Conservation (phyloP, 2,113 vertebrate species). For the Galeopterus variegatus region DNA sequence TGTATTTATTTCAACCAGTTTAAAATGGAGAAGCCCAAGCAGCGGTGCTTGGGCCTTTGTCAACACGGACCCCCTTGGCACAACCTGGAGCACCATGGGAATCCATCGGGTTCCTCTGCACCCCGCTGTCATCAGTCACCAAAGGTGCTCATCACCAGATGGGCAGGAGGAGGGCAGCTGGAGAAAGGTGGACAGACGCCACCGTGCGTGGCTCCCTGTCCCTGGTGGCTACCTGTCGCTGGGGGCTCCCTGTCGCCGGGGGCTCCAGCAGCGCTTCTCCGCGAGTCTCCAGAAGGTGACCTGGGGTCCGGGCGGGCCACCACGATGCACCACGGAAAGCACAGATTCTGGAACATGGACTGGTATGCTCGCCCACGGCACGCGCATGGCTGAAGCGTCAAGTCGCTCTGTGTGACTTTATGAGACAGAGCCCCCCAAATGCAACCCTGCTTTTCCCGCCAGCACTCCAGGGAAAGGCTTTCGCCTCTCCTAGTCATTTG, state of each 20-base stretch:
- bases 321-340: background rate
- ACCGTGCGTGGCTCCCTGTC: no score
- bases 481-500: background rate
- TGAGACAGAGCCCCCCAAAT: background rate
- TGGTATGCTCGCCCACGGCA: background rate
- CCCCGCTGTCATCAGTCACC: background rate
- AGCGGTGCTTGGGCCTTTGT: background rate
- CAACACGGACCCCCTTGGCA: background rate
- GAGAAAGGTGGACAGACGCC: no score
- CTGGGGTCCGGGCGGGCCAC: background rate
- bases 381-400: background rate
- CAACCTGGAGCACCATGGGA: background rate
- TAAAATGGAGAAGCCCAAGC: background rate
- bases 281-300: no score
- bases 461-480: background rate
- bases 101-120: background rate
- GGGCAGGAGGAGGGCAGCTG: no score
- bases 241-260: no score
- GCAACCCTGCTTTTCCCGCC: background rate
- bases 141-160: background rate
- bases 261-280: no score
- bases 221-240: no score
- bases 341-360: rapidly evolving
- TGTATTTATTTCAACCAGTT: background rate
- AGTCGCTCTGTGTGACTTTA: rapidly evolving